Evolutionary conservation across 1,140 invertebrate species (phyloP), one percentile per base, ranked within the genome.

Genomic region (Stratiolaelaps scimitus): DNA sequence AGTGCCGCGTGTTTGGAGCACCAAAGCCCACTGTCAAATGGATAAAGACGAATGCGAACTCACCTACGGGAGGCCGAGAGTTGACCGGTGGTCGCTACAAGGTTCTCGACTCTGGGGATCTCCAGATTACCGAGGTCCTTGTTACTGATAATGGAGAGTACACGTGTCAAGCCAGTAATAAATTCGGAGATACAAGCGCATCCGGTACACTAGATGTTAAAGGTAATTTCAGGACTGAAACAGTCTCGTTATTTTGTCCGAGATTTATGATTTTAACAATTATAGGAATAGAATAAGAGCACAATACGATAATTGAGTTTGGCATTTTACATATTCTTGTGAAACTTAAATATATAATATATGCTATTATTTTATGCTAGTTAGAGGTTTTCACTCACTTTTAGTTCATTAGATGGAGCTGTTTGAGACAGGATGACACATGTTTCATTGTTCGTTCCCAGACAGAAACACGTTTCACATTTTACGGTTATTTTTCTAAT

Each of bases 11-110:
- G n/a, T 90, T 92, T 76, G 94, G 92, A 26, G 92, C 93, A 0
- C 94, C 94, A 1, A 88, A 88, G 73, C 92, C 94, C 0, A 80
- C 84, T 67, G 86, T 98, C n/a, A 89, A 89, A 73, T 98, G 94
- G 94, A 60, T 60, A 15, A 88, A 88, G 73, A 92, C 94, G 0
- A 80, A 84, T 68, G 86, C 98, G n/a, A 89, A 89, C 73, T 98
- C 94, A 94, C 82, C 87, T 68, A 83, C 84, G 67, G 86, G 87
- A 70, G 83, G 83, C 20, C 80, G 83, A 71, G 87, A 87, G 75
- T 75, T 92, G 53, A 94, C 86, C 65, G 91, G 90, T 1, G 90
- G 87, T 17, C 81, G 85, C 19, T 92, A 85, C 76, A 80, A 78
- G 66, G 82, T 84, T 19, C 74, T 84, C 17, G 74, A 81, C 0